Conservation (phyloP, 1,140 invertebrate species). For the Brachionus calyciflorus region DNA sequence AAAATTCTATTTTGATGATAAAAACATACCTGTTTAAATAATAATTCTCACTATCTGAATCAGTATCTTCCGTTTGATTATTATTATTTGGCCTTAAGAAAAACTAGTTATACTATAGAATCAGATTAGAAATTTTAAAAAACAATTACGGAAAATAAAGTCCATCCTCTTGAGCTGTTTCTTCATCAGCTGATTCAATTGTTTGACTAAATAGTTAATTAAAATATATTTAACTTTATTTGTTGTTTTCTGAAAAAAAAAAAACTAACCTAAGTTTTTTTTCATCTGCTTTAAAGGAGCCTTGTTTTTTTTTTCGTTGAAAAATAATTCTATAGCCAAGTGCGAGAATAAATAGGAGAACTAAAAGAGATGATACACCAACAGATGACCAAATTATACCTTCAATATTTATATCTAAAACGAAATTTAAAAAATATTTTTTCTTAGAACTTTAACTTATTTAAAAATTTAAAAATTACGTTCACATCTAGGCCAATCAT, state of each 20-base stretch:
- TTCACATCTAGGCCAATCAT: constrained; percentile 46
- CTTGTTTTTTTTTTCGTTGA: background rate
- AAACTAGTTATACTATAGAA: too few relatives aligned
- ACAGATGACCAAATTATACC: constrained; percentile 41
- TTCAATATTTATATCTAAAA: background rate
- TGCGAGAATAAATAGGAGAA: constrained; percentile 12
- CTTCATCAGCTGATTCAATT: too few relatives aligned
- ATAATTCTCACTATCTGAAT: too few relatives aligned
- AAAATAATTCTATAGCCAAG: constrained; percentile 17
- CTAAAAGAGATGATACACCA: background rate
- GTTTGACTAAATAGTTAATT: too few relatives aligned
- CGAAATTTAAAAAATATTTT: background rate
- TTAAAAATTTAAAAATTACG: constrained; percentile 4
- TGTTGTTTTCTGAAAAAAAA: background rate
- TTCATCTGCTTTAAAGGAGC: background rate
- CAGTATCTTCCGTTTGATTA: too few relatives aligned
- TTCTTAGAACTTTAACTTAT: background rate
- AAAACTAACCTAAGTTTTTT: background rate
- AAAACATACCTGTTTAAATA: too few relatives aligned
- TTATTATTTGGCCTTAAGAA: too few relatives aligned
- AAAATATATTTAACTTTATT: background rate
- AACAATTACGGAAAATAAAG: too few relatives aligned
- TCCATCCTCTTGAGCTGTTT: too few relatives aligned
- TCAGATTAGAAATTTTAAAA: too few relatives aligned
- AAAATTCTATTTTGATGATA: background rate